These are phyloP conservation scores for Hipparchia sbordonii DNA, from an alignment of 2,888 invertebrate species.

Conservation along the genomic window DNA sequence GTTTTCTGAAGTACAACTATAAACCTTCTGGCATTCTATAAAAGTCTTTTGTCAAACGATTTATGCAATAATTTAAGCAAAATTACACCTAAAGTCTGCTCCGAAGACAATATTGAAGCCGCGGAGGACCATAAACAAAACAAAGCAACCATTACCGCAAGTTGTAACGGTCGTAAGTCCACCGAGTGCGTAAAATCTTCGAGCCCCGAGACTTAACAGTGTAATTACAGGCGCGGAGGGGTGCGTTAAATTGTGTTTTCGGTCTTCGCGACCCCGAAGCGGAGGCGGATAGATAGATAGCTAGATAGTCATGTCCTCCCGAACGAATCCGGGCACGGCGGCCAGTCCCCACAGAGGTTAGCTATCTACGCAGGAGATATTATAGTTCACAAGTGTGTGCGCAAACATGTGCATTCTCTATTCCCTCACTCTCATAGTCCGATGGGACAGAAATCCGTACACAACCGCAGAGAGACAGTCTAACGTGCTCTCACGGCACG, in stretches of 20 bases:
- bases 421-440: too few relatives aligned
- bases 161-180: slow-evolving; percentile 50
- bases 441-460: too few relatives aligned
- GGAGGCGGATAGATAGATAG: slow-evolving; percentile 7
- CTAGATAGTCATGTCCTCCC: too few relatives aligned
- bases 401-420: too few relatives aligned
- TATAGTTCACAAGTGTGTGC: too few relatives aligned
- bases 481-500: too few relatives aligned
- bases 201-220: slow-evolving; percentile 57
- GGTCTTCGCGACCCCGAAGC: slow-evolving; percentile 41
- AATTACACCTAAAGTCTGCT: slow-evolving; percentile 3
- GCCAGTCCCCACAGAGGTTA: too few relatives aligned
- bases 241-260: slow-evolving; percentile 69
- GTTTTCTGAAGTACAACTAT: background rate
- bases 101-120: slow-evolving; percentile 26
- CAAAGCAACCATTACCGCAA: slow-evolving; percentile 32
- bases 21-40: background rate
- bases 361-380: too few relatives aligned
- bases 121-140: slow-evolving; percentile 45
- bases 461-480: too few relatives aligned
- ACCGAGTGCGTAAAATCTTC: slow-evolving; percentile 76
- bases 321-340: too few relatives aligned
- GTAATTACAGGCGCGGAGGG: slow-evolving; percentile 66
- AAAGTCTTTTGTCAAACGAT: too few relatives aligned
- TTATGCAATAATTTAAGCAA: background rate